phyloP scores from a whole-genome alignment of 2,797 vertebrate genomes.

The Danio albolineatus region DNA sequence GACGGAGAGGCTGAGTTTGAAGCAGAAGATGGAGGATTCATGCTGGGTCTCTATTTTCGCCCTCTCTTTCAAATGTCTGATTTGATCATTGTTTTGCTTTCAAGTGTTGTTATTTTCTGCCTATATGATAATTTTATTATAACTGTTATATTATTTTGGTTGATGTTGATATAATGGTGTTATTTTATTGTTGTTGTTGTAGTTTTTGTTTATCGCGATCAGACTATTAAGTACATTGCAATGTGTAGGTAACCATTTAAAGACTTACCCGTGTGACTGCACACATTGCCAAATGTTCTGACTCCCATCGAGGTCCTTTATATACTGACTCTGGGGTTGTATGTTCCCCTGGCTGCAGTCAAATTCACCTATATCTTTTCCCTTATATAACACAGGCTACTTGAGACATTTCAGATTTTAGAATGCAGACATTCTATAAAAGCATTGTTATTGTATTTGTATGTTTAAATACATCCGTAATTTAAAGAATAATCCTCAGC shows the following conservation, averaged over 20 bases:
- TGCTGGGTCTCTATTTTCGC: constrained; percentile 74
- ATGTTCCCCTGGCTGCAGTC: constrained; percentile 73
- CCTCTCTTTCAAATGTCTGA: constrained; percentile 74
- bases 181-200: constrained; percentile 70
- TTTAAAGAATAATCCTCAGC: constrained; percentile 37
- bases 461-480: constrained; percentile 31
- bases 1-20: constrained; percentile 70
- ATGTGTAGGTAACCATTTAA: constrained; percentile 72
- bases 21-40: constrained; percentile 75
- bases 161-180: constrained; percentile 63
- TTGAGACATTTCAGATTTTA: constrained; percentile 42
- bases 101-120: constrained; percentile 70
- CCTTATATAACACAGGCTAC: constrained; percentile 33
- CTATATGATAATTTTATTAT: constrained; percentile 82
- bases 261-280: constrained; percentile 81
- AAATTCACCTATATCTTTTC: constrained; percentile 48
- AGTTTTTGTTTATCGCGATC: constrained; percentile 77
- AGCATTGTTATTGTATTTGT: constrained; percentile 19
- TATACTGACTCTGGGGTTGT: constrained; percentile 61
- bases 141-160: constrained; percentile 79
- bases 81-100: constrained; percentile 72
- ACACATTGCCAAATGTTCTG: constrained; percentile 74
- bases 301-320: constrained; percentile 68
- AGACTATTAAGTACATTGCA: constrained; percentile 76
- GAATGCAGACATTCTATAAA: constrained; percentile 28